Base-by-base conservation (phyloP, 2,797 vertebrate species). In the Tenualosa ilisha region DNA sequence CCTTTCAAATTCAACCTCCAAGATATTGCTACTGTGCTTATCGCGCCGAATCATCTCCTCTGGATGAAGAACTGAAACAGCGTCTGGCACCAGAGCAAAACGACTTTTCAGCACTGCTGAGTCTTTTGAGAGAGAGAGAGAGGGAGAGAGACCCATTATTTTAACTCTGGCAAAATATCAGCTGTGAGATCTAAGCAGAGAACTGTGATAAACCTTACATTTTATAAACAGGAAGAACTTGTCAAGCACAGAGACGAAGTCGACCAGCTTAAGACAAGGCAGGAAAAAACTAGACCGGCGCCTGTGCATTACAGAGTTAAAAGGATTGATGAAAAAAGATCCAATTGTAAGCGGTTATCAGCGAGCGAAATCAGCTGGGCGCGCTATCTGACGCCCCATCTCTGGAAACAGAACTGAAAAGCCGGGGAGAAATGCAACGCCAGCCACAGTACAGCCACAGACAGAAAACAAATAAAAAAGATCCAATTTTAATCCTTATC, bases 401-500 rank as follows among this genome's bases (percentile, higher is more conserved):
- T 93, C 89, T 94, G 92, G 92, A 90, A 91, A 91, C 92, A 95
- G 94, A 93, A 93, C 93, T 93, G 93, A 94, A 95, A 93, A 93
- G 92, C 93, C 93, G 86, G 89, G 83, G 87, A 91, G 84, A 86
- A 91, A 92, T 88, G 92, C 91, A 93, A 86, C 89, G 87, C 90
- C 90, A 91, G 93, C 91, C 93, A 88, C 90, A 88, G 86, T 88
- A 89, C 93, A 89, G 93, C 91, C 92, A 93, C 92, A 94, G 93
- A 95, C 93, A 94, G 90, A 94, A 95, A 95, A 95, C 94, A 95
- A 95, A 95, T 94, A 94, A 93, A 92, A 93, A 94, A 93, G 92
- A 95, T 95, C 94, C 93, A 94, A 95, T 95, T 96, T 96, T 93
- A 94, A 94, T 95, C 91, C 91, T 92, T 96, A 96, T 96, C 95